Evolutionary conservation across 1,140 invertebrate genomes (phyloP), one percentile per base, ranked within the genome.

Genomic region (Oreohelix idahoensis): DNA sequence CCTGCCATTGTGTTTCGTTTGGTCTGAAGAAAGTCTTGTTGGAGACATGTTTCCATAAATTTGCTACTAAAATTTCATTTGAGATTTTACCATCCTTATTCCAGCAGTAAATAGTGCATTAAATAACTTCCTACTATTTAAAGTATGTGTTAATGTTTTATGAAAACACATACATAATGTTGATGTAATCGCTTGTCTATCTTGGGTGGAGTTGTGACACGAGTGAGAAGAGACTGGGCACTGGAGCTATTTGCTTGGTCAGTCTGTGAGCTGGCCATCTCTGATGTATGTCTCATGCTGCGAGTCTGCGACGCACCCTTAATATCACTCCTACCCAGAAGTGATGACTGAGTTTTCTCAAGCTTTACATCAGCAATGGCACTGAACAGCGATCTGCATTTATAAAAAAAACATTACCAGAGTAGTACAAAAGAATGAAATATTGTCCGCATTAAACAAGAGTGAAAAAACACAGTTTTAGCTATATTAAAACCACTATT

Each of bases 131-230:
- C n/a, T n/a, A n/a, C n/a, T n/a, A n/a, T n/a, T n/a, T n/a, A n/a
- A n/a, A n/a, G n/a, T n/a, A n/a, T n/a, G n/a, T n/a, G n/a, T n/a
- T n/a, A n/a, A n/a, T n/a, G n/a, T n/a, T n/a, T n/a, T n/a, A n/a
- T n/a, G 42, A 20, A 58, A 23, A 58, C 23, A 87, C 90, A 89
- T 88, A 91, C 91, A 87, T 91, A 89, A 39, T 89, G 86, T 76
- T 91, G 89, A 38, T 89, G 88, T 0, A 92, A 86, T 53, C 91
- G 58, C 78, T 92, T 92, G 86, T 91, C 90, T 58, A 91, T 89
- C 71, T 89, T 90, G 35, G 88, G 88, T 35, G 89, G 89, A 23
- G 90, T 90, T 32, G 86, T 85, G 53, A 84, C 84, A 23, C 87
- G 71, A 53, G 78, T 74, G 74, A 87, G 73, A 58, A 86, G 78